Evolutionary conservation across 2,113 vertebrate genomes (phyloP), one percentile per base, ranked within the genome.

Genomic region (Cranoglanis bouderius): DNA sequence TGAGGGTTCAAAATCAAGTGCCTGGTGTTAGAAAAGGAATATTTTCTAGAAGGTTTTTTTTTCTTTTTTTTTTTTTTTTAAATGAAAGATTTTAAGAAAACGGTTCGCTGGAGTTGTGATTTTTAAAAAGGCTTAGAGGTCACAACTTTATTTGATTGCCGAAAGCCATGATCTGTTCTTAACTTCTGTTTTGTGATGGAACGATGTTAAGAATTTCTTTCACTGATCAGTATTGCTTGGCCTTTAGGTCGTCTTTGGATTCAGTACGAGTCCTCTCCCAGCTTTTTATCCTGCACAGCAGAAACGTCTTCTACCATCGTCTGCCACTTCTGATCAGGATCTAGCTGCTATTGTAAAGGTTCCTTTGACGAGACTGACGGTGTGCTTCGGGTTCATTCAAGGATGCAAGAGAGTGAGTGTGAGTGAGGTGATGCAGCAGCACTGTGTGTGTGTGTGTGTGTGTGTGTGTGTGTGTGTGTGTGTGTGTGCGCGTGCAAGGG

Each of bases 1-100:
- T 92, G 91, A 88, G 90, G 90, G 91, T 87, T 90, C 84, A 88
- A 93, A 92, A 94, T 94, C 90, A 96, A 96, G 95, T 96, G 95
- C 95, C 95, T 96, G 95, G 93, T 91, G 83, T 72, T 43, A 89
- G 92, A 92, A 91, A 90, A 74, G 59, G 49, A 85, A 78, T 75
- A 55, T 92, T 90, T 85, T 82, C 67, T 92, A 78, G 84, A 80
- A 90, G 88, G 91, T 88, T 92, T 51, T 80, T 49, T 49, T 9
- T 38, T 18, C 24, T 40, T 75, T 46, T 67, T n/a, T 59, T 46
- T 38, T 18, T 43, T 40, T 75, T 46, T 67, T n/a, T 59, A 29
- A 53, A 53, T 24, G 77, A 67, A 67, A 19, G 74, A 80, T 72
- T 38, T 55, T 63, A 38, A 21, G 63, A 53, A 88, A 81, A 84